Evolutionary conservation across 2,888 invertebrate species (phyloP), one percentile per base, ranked within the genome.

Genomic region (Stenichneumon culpator): DNA sequence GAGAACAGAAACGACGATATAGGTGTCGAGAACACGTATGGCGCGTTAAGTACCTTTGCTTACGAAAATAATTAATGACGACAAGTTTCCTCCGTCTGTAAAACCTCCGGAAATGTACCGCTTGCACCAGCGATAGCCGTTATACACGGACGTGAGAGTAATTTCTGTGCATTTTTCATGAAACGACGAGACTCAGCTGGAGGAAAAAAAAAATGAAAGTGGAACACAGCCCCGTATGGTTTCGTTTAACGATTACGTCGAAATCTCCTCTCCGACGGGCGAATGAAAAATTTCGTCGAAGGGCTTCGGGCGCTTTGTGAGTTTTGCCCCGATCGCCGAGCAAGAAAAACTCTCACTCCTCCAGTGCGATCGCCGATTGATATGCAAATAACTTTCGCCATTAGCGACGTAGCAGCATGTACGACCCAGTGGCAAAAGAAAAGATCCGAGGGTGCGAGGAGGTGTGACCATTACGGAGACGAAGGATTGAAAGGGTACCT

Each of bases 341-440:
- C 52, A 47, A 78, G 14, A 54, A 75, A 80, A 82, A 70, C 19
- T 77, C 52, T 79, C 57, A 25, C 54, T 54, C 60, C 19, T 19
- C 16, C 28, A 25, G 28, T 63, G 60, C 36, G 79, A 52, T 28
- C 39, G 44, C 5, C 89, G 89, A 92, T 93, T 93, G 93, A 93
- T 92, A 92, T 93, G 93, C 91, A 93, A 93, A 93, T 90, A 84
- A 84, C 87, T 86, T 82, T 84, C 89, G 89, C 90, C 92, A 91
- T 92, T 92, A 92, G 90, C 87, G 82, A 83, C 16, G 44, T 47
- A 5, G 14, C 44, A 73, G 72, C 74, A 9, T 54, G 77, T 78
- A 81, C 52, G 54, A 67, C 52, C 36, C 22, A 72, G 32, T 63
- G 70, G 44, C 22, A 79, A 70, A 87, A 89, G 88, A 89, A 86